Base-by-base conservation (phyloP, 2,888 invertebrate genomes). In the Trachelus iudaicus region DNA sequence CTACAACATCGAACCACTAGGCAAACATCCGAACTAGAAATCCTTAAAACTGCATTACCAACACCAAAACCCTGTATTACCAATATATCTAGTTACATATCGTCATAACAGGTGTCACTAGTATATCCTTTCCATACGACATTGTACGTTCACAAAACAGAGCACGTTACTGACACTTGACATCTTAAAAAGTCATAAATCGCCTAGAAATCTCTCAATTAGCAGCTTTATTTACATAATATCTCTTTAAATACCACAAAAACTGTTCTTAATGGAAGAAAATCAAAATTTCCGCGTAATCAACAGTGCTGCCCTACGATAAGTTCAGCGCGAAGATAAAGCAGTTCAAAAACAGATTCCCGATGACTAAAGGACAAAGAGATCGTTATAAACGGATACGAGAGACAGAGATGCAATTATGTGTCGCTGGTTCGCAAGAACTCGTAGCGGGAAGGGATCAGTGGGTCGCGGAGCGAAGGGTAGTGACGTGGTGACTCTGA, bases 401-500 rank as follows among this genome's bases (percentile, higher is more conserved):
- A 56, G 23, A 23, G 23, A 56, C 56, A 56, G 56, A 56, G 56
- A 56, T 23, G 56, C 56, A 56, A 56, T 56, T 56, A 56, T 2
- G 56, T 56, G 23, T 23, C 56, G 23, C 9, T 56, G 56, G 23
- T 56, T 23, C 23, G 23, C 23, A 56, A 56, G 15, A 56, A 56
- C 56, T 23, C 1, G 56, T 1, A 56, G 56, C 23, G 23, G 23
- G 23, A 56, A 9, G 23, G 9, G 56, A 23, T 56, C 56, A 23
- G 56, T 23, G 56, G 23, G 56, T 6, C 35, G 79, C 56, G 71
- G 23, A 40, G 78, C 11, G 79, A 40, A 75, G 75, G 75, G 80
- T 75, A 56, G 56, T 56, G 23, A 77, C 77, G 81, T 78, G 80
- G 35, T 35, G 35, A 35, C 23, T 56, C 56, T 9, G 56, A 56